Conservation (phyloP, 2,888 invertebrate genomes). For the Tanytarsus gracilentus region DNA sequence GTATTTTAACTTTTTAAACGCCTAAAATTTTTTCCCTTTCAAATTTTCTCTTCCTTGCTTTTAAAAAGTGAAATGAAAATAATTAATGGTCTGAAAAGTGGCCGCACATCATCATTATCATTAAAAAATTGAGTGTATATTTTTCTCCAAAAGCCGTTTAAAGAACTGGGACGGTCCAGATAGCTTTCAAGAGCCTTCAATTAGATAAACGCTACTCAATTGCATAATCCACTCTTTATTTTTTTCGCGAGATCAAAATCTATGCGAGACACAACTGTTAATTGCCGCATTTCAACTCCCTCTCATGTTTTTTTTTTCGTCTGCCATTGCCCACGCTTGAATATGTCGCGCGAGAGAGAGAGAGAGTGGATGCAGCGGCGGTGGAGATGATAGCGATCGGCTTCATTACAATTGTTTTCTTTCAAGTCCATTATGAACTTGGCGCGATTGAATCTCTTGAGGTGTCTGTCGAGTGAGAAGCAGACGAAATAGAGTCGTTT, state of each 20-base stretch:
- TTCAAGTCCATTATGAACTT: neutral
- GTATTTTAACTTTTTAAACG: too few relatives aligned
- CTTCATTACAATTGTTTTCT: conserved; percentile 1
- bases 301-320: neutral
- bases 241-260: neutral
- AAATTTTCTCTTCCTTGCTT: too few relatives aligned
- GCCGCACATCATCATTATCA: neutral
- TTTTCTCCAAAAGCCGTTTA: too few relatives aligned
- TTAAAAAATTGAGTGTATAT: too few relatives aligned
- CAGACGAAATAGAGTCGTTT: conserved; percentile 20
- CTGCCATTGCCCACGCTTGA: neutral
- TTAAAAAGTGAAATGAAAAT: neutral
- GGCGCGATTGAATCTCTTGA: conserved; percentile 19
- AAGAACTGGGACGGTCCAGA: too few relatives aligned
- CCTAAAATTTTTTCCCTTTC: neutral
- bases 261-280: neutral
- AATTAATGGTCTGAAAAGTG: neutral
- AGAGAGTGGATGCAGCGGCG: neutral
- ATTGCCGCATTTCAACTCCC: neutral
- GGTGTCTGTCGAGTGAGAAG: neutral
- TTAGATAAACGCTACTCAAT: too few relatives aligned
- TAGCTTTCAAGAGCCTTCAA: too few relatives aligned
- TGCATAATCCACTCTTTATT: too few relatives aligned
- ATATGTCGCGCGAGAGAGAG: too few relatives aligned
- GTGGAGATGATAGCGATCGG: neutral